Base-by-base conservation (phyloP, 2,113 vertebrate genomes). In the Gambusia holbrooki region DNA sequence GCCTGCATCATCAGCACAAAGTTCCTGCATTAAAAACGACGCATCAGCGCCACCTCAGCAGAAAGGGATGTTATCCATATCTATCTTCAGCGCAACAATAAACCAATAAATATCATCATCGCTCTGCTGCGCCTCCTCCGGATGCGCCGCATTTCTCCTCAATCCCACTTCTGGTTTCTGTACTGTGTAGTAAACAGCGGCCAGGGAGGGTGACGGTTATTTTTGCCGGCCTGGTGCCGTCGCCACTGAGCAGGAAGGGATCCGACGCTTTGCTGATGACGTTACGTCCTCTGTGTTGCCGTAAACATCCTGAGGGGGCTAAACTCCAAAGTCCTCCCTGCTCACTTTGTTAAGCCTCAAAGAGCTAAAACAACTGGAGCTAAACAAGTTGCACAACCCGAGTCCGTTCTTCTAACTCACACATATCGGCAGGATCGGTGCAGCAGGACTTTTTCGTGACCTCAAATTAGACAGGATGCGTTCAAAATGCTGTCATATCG, bases 31-130 rank as follows among this genome's bases (percentile, higher is more conserved):
- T 61, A 74, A 78, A 37, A 76, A 67, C 70, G 63, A 85, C 67
- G 65, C 76, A 83, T 87, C 84, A 91, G 86, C 81, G 48, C 80
- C 76, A 12, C 64, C 65, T 85, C 80, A 82, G 78, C 72, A 62
- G n/a, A 80, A 71, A 45, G n/a, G n/a, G 5, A 3, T 3, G 17
- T 62, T 58, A 85, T 84, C 76, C 64, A 13, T 63, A 32, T 73
- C 58, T 69, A 71, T 60, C 64, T 81, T 86, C 76, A 85, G 74
- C 71, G 51, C 74, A 78, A 86, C 73, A 88, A 87, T 89, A 89
- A 89, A 88, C 72, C 74, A 83, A 83, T 87, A 88, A 81, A 84
- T 71, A 58, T 77, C 35, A 66, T 79, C 71, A 82, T 77, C 35
- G 1, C 29, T n/a, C 51, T 61, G 69, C 51, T 58, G 8, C 45